Evolutionary conservation across 2,888 invertebrate species (phyloP), one percentile per base, ranked within the genome.

Genomic region (Eupithecia abbreviata): DNA sequence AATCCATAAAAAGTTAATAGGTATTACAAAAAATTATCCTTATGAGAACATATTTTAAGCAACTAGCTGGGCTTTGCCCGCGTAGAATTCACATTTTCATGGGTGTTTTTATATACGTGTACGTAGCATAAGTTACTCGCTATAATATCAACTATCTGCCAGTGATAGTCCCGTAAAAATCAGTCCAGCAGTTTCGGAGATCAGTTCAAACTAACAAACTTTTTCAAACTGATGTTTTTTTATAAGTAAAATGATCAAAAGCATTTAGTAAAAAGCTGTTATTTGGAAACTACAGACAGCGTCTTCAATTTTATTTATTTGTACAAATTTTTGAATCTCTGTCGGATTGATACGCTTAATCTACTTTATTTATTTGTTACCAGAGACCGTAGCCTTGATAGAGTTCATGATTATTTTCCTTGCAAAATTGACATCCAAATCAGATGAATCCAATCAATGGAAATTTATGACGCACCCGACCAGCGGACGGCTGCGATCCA

Each of bases 401-500:
- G 85, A 85, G 82, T 85, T 86, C 90, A 88, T 90, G 90, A 90
- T 90, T 90, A 90, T 92, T 93, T 92, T 92, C 90, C 89, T 89
- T 90, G 90, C 92, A 91, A 95, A 94, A 92, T 93, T 93, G 93
- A 93, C 94, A 93, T 92, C 90, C 93, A 95, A 95, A 95, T 95
- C 95, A 94, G 95, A 95, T 95, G 94, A 95, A 94, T 93, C 94
- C 95, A 93, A 95, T 95, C 95, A 95, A 93, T 93, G 93, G 90
- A 92, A 93, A 95, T 95, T 95, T 95, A 95, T 95, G 95, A 95
- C 92, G 93, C 94, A 92, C 92, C 91, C 91, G 85, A 88, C 91
- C 73, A 90, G 88, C 91, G 90, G 88, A 89, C 91, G 87, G 85
- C 85, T 83, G 79, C 86, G 84, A 85, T 88, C 91, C 92, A 90